Percentiles rank a stretch among this genome's conserved stretches.
Evolutionary conservation across 1,140 invertebrate species (phyloP).

Genomic region (Caligus rogercresseyi): DNA sequence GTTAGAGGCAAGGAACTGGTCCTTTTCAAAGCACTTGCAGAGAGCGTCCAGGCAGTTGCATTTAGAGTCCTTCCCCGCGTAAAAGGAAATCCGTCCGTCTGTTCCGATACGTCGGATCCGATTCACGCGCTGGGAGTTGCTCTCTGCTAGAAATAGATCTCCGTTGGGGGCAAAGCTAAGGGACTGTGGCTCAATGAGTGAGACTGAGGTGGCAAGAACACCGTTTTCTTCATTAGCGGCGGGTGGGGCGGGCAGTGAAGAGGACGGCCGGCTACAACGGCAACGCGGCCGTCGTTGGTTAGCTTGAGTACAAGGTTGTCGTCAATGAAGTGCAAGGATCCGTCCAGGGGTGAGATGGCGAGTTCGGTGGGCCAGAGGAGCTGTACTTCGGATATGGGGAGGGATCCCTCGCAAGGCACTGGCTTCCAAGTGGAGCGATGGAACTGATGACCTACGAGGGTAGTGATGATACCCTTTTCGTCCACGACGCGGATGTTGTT

Average conservation of each 20-base stretch:
- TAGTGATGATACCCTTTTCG: conserved; percentile 76
- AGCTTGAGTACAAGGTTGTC: conserved; percentile 71
- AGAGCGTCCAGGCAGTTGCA: conserved; percentile 76
- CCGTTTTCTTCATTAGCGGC: conserved; percentile 12
- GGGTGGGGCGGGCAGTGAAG: conserved; percentile 51
- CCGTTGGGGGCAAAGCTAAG: conserved; percentile 67
- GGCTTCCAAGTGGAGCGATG: conserved; percentile 80
- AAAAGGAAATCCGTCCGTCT: conserved; percentile 60
- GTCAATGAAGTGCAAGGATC: conserved; percentile 82
- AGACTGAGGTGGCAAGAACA: conserved; percentile 22
- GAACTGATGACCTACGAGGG: conserved; percentile 74
- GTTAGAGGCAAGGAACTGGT: conserved; percentile 70
- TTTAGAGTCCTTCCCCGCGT: conserved; percentile 63
- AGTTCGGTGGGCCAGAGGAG: conserved; percentile 88
- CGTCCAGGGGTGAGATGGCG: conserved; percentile 77
- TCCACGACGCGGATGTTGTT: conserved; percentile 81
- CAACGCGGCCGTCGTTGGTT: conserved; percentile 68
- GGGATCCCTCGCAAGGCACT: conserved; percentile 58
- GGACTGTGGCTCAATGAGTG: conserved; percentile 22
- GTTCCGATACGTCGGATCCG: conserved; percentile 63
- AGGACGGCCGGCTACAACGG: conserved; percentile 77
- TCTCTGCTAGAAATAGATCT: conserved; percentile 80
- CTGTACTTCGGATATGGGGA: conserved; percentile 41
- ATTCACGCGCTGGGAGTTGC: conserved; percentile 71
- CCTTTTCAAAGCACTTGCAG: conserved; percentile 73